A percentile compares a stretch with the other conserved stretches of the same genome.
These are phyloP conservation scores for Psittacara wagleri DNA, from an alignment of 2,113 vertebrate species.

Conservation along the genomic window DNA sequence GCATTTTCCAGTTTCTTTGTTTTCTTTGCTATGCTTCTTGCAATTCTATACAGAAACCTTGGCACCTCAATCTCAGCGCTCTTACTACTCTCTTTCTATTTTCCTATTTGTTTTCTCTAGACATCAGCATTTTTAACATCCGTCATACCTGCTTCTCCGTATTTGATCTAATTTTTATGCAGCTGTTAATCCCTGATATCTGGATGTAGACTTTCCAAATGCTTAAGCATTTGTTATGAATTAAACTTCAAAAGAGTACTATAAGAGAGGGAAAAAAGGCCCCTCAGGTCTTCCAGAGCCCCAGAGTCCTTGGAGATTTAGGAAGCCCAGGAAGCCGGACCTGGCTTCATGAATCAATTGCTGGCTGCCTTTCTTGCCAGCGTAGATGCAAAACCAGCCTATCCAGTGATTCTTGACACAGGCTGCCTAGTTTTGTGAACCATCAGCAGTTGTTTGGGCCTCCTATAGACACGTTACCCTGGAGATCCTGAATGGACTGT, in stretches of 20 bases:
- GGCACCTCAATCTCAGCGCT: background rate
- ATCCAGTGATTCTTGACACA: background rate
- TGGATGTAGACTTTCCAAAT: background rate
- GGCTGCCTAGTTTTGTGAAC: background rate
- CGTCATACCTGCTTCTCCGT: background rate
- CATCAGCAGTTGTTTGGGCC: background rate
- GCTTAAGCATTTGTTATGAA: background rate
- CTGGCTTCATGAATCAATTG: background rate
- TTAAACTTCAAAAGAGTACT: background rate
- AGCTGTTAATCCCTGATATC: background rate
- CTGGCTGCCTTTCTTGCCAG: background rate
- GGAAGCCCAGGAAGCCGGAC: background rate
- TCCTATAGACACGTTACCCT: background rate
- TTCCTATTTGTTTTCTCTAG: background rate
- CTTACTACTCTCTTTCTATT: background rate
- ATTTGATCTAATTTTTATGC: background rate
- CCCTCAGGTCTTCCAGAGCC: background rate
- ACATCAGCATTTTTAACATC: background rate
- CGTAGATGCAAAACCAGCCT: background rate
- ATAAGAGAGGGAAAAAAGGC: background rate
- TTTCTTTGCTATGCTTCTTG: background rate
- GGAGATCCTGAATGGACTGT: background rate
- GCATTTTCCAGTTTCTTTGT: conserved; percentile 1
- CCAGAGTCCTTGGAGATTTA: background rate
- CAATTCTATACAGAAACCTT: background rate